Evolutionary conservation across 2,797 vertebrate genomes (phyloP).

Genomic region (Myiotriccus ornatus): DNA sequence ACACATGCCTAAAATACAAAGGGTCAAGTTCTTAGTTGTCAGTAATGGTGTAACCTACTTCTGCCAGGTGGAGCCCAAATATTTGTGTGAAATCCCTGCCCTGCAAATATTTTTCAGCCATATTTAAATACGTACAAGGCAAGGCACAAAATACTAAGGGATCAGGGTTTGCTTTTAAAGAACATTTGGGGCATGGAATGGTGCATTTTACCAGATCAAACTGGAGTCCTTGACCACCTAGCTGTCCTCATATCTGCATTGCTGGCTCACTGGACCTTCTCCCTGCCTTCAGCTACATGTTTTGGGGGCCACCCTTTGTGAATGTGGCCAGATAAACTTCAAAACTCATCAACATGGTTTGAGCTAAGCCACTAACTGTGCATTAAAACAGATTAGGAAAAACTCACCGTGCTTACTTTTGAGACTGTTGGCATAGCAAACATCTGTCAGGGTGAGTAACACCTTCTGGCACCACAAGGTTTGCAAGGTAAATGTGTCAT

Average conservation of each 20-base stretch:
- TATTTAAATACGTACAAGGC: not conserved
- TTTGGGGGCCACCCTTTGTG: not conserved
- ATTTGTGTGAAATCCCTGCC: not conserved
- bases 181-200: not conserved
- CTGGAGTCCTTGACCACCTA: not conserved
- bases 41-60: not conserved
- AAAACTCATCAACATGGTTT: not conserved
- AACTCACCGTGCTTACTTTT: not conserved
- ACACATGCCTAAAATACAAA: not conserved
- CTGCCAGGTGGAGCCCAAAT: not conserved
- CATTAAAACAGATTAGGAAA: not conserved
- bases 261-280: not conserved
- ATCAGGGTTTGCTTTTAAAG: not conserved
- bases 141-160: not conserved
- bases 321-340: not conserved
- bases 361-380: not conserved
- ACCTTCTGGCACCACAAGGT: not conserved
- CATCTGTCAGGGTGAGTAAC: not conserved
- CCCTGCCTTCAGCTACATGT: fast-evolving
- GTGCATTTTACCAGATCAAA: not conserved
- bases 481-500: not conserved
- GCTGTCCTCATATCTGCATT: not conserved
- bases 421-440: not conserved
- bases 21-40: not conserved
- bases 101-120: not conserved